These are phyloP conservation scores for Phodopus roborovskii DNA, from an alignment of 2,113 vertebrate genomes.

Conservation along the genomic window DNA sequence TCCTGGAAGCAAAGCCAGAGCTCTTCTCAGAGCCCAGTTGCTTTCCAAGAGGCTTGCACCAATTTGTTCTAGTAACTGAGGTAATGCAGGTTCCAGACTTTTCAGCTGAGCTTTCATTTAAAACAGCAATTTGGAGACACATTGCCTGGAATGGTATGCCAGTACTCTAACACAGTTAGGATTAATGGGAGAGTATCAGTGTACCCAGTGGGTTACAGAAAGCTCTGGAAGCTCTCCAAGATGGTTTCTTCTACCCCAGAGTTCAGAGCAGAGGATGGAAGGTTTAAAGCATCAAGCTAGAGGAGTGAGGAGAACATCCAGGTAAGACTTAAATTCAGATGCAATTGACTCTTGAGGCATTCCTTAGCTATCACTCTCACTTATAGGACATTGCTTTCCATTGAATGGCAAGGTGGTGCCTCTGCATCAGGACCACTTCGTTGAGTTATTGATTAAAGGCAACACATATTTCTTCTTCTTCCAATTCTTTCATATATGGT, in stretches of 20 bases:
- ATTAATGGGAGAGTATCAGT: not conserved
- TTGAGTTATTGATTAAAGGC: not conserved
- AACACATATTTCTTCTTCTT: not conserved
- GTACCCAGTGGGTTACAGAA: not conserved
- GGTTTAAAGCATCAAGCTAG: not conserved
- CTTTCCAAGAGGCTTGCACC: not conserved
- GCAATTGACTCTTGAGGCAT: not conserved
- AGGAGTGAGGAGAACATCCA: not conserved
- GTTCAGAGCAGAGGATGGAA: not conserved
- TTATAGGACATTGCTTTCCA: not conserved
- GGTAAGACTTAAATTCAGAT: not conserved
- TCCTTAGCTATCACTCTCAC: not conserved
- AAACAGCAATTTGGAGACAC: not conserved
- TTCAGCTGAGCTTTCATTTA: slow-evolving; percentile 1
- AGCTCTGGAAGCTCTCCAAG: not conserved
- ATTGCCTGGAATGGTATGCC: not conserved
- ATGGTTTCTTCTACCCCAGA: not conserved
- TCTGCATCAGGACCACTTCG: not conserved
- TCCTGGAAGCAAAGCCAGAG: slow-evolving; percentile 25
- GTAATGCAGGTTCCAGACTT: not conserved
- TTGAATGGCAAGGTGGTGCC: too few species aligned
- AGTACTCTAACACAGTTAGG: not conserved
- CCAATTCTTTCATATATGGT: not conserved
- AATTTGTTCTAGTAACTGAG: not conserved
- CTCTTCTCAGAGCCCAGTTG: not conserved